Evolutionary conservation across 2,888 invertebrate species (phyloP).

Genomic region (Teinopalpus imperialis): DNA sequence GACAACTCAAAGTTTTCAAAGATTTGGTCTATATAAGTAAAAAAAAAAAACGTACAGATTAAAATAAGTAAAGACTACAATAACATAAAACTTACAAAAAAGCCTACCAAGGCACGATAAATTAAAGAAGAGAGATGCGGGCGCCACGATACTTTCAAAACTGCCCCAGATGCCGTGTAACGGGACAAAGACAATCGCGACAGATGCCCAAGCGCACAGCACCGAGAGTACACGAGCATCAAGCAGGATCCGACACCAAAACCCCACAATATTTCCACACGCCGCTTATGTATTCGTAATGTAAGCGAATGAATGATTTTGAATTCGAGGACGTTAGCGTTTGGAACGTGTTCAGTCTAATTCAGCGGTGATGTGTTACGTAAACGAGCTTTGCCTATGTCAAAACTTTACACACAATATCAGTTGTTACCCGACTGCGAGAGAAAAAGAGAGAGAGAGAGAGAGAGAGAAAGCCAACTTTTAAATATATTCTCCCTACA

Average conservation of each 20-base stretch:
- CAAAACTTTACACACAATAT: no score
- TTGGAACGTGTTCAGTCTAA: constrained; percentile 4
- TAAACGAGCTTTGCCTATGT: constrained; percentile 5
- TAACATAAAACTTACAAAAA: constrained; percentile 7
- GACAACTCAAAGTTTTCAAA: no score
- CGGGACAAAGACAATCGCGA: constrained; percentile 68
- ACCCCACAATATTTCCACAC: constrained; percentile 19
- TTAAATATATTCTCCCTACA: no score
- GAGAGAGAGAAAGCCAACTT: no score
- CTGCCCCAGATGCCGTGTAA: constrained; percentile 77
- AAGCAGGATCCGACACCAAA: constrained; percentile 30
- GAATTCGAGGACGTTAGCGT: constrained; percentile 11
- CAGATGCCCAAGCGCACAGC: constrained; percentile 59
- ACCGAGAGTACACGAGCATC: constrained; percentile 41
- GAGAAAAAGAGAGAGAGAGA: no score
- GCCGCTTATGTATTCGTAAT: constrained; percentile 18
- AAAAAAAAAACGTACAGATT: no score
- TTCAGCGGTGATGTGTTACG: constrained; percentile 11
- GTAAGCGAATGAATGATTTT: constrained; percentile 13
- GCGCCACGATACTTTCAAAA: constrained; percentile 71
- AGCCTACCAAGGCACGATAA: constrained; percentile 30
- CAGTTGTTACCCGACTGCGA: no score
- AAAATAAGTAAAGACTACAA: no score
- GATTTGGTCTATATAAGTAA: no score
- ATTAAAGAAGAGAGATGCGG: constrained; percentile 60